Conservation (phyloP, 2,113 vertebrate species). For the Glaucidium brasilianum region DNA sequence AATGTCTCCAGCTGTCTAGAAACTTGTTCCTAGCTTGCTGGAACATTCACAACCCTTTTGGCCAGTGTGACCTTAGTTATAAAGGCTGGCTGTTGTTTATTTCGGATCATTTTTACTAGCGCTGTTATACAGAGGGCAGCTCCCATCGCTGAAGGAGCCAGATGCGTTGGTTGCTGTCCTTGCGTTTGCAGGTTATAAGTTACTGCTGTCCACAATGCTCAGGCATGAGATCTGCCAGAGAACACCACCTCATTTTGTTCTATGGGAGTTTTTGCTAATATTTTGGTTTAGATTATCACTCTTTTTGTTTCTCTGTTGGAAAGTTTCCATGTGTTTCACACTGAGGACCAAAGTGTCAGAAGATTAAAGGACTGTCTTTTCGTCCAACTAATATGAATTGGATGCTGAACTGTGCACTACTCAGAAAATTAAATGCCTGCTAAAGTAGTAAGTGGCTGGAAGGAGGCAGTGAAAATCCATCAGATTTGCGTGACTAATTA, state of each 20-base stretch:
- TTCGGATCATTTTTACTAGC: constrained; percentile 22
- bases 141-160: constrained; percentile 12
- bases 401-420: background rate
- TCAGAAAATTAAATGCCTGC: constrained; percentile 26
- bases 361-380: constrained; percentile 50
- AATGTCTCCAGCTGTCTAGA: constrained; percentile 67
- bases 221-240: background rate
- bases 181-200: background rate
- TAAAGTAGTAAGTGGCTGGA: constrained; percentile 35
- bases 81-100: constrained; percentile 38
- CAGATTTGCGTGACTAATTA: constrained; percentile 59
- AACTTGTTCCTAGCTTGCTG: constrained; percentile 55
- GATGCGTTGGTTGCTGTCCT: background rate
- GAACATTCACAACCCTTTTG: constrained; percentile 27
- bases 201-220: background rate
- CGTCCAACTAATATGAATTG: background rate
- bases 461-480: constrained; percentile 49
- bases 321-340: constrained; percentile 11
- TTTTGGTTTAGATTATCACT: constrained; percentile 35
- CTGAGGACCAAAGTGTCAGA: constrained; percentile 39
- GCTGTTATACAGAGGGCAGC: background rate
- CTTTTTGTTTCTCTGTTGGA: constrained; percentile 21
- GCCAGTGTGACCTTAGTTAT: constrained; percentile 46
- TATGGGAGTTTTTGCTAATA: background rate
- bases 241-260: constrained; percentile 4